Evolutionary conservation across 2,113 vertebrate genomes (phyloP).

Genomic region (Aspidoscelis tigris): DNA sequence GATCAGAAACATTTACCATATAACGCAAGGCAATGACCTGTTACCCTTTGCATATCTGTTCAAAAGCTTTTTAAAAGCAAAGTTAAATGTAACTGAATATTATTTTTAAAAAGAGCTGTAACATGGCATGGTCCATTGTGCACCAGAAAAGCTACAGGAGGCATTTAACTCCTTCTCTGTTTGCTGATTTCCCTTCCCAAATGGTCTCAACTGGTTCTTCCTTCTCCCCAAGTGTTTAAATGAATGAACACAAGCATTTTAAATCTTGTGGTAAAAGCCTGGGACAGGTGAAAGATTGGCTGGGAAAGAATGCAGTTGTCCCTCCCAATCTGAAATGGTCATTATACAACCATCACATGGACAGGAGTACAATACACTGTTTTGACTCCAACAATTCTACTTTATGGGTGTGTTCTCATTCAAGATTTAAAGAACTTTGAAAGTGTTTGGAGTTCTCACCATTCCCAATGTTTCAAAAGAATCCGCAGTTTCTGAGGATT

Average conservation of each 20-base stretch:
- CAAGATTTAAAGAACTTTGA: too few relatives aligned
- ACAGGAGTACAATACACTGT: background rate
- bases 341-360: background rate
- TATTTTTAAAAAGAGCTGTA: too few relatives aligned
- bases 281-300: background rate
- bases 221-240: background rate
- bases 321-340: background rate
- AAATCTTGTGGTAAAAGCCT: background rate
- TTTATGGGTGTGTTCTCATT: background rate
- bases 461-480: too few relatives aligned
- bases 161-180: background rate
- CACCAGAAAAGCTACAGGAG: background rate
- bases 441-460: too few relatives aligned
- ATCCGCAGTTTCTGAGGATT: too few relatives aligned
- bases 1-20: background rate
- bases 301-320: background rate
- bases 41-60: too few relatives aligned
- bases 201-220: background rate
- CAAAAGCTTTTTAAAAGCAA: too few relatives aligned
- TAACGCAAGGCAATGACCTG: background rate
- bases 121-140: too few relatives aligned
- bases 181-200: background rate
- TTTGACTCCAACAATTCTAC: background rate
- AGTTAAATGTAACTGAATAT: too few relatives aligned
- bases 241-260: background rate